Conservation (phyloP, 2,888 invertebrate genomes). For the Philaethria dido region DNA sequence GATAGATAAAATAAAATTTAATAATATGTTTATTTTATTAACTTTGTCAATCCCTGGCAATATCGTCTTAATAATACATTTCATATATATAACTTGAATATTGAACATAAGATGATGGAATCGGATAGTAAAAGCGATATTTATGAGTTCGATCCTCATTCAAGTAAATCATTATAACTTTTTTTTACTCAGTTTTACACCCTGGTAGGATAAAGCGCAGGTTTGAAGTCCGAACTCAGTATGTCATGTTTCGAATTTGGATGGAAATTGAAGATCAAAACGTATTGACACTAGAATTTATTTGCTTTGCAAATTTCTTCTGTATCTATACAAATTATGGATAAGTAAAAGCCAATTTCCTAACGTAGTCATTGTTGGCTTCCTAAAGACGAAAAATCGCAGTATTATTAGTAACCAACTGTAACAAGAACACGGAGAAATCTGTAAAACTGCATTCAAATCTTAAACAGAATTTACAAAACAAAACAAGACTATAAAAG, state of each 20-base stretch:
- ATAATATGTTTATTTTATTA: not conserved
- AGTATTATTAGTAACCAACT: not conserved
- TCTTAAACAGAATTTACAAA: not conserved
- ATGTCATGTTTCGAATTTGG: too few species aligned
- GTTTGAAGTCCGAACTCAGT: too few species aligned
- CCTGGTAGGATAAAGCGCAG: too few species aligned
- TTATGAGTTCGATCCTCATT: not conserved
- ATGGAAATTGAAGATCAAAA: too few species aligned
- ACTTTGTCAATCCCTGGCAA: not conserved
- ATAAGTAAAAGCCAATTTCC: too few species aligned
- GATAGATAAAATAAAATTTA: not conserved
- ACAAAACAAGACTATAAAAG: slow-evolving; percentile 30
- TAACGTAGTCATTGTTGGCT: not conserved
- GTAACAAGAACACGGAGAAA: not conserved
- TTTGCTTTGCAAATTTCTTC: too few species aligned
- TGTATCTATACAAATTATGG: too few species aligned
- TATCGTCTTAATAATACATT: not conserved
- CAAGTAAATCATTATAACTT: too few species aligned
- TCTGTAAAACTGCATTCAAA: not conserved
- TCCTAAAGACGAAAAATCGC: not conserved
- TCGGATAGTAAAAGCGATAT: not conserved
- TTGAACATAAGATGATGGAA: not conserved
- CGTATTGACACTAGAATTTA: too few species aligned
- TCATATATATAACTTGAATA: too few species aligned
- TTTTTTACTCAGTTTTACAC: too few species aligned